phyloP scores from a whole-genome alignment of 2,888 invertebrate genomes.

The Acleris sparsana region DNA sequence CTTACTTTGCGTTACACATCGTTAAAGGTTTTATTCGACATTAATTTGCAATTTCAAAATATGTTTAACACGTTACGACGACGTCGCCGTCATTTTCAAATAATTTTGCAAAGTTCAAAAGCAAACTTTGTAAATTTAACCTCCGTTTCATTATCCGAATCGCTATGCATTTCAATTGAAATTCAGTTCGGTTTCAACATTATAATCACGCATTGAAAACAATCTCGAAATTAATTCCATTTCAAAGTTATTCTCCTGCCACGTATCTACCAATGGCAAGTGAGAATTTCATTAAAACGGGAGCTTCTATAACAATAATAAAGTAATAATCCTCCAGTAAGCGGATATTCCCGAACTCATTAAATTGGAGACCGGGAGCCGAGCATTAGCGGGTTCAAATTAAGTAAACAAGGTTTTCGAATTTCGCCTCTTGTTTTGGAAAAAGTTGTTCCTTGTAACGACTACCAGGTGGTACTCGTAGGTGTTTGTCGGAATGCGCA shows the following conservation, averaged over 20 bases:
- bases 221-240: slow-evolving; percentile 19
- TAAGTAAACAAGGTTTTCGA: slow-evolving; percentile 26
- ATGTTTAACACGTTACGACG: no score
- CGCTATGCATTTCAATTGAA: background rate
- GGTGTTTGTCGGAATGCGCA: no score
- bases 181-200: background rate
- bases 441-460: background rate
- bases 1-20: no score
- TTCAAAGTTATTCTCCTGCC: slow-evolving; percentile 3
- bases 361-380: slow-evolving; percentile 49
- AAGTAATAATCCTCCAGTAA: slow-evolving; percentile 56
- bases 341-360: slow-evolving; percentile 58
- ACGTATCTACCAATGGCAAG: slow-evolving; percentile 32
- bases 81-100: no score
- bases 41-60: no score
- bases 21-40: no score
- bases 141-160: background rate
- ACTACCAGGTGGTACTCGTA: no score
- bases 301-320: slow-evolving; percentile 46
- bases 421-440: slow-evolving; percentile 3
- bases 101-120: background rate
- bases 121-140: background rate
- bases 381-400: slow-evolving; percentile 27
- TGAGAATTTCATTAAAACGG: slow-evolving; percentile 50
- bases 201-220: slow-evolving; percentile 13